Evolutionary conservation across 2,113 vertebrate genomes (phyloP).

Genomic region (Steatornis caripensis): DNA sequence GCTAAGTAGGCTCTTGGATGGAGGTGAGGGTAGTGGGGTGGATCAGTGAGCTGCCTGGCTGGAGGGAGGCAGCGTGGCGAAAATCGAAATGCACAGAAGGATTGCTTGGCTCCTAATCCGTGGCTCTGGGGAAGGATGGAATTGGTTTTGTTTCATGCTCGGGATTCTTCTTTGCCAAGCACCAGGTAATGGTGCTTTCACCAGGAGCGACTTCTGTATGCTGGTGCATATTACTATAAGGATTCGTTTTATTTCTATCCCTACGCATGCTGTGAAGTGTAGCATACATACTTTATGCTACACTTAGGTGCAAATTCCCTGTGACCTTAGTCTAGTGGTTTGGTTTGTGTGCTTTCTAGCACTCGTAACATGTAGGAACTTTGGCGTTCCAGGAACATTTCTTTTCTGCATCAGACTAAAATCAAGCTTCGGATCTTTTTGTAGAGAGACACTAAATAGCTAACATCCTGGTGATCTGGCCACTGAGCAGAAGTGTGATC

Average conservation of each 20-base stretch:
- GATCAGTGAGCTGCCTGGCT: too few relatives aligned
- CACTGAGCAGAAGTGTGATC: neutral
- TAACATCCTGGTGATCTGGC: neutral
- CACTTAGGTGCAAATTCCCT: neutral
- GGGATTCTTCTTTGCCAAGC: too few relatives aligned
- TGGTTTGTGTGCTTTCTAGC: neutral
- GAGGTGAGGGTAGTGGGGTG: too few relatives aligned
- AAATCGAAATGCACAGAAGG: neutral
- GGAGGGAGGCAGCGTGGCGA: neutral
- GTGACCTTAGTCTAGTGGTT: neutral
- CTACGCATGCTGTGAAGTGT: fast-evolving
- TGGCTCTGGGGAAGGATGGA: neutral
- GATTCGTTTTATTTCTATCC: neutral
- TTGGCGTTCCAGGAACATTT: neutral
- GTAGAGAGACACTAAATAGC: neutral
- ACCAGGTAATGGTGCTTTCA: neutral
- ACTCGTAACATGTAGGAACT: neutral
- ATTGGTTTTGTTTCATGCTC: neutral
- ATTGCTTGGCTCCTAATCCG: neutral
- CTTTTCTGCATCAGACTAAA: neutral
- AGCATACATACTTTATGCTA: neutral
- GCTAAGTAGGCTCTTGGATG: neutral
- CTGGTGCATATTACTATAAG: neutral
- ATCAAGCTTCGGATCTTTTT: neutral
- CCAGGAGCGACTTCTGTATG: neutral